Conservation (phyloP, 2,113 vertebrate species). For the human region DNA sequence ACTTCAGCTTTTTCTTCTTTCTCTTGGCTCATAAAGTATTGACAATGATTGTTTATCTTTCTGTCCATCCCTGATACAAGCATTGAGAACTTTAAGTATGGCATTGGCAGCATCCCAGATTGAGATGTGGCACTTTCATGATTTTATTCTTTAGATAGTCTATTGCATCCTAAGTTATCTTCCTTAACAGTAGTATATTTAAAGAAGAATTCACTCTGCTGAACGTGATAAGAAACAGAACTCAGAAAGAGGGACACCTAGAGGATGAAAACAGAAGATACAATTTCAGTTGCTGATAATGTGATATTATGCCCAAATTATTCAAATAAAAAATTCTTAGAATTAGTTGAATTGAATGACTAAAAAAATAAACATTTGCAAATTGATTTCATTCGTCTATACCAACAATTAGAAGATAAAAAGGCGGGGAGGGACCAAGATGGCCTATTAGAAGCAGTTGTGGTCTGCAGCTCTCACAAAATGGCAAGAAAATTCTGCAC, state of each 20-base stretch:
- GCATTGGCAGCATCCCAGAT: background rate
- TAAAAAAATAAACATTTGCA: constrained; percentile 17
- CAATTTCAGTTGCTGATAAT: background rate
- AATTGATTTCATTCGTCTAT: background rate
- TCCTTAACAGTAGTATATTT: background rate
- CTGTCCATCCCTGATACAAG: background rate
- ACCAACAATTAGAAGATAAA: constrained; percentile 6
- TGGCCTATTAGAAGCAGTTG: no score
- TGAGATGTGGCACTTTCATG: background rate
- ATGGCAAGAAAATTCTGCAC: no score
- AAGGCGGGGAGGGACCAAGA: background rate
- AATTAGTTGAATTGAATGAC: background rate
- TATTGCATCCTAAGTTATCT: background rate
- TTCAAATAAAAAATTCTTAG: constrained; percentile 19
- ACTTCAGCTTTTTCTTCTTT: background rate
- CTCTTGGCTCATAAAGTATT: background rate
- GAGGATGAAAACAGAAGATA: background rate
- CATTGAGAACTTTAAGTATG: background rate
- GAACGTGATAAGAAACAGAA: background rate
- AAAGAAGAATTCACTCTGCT: background rate
- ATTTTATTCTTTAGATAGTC: constrained; percentile 1
- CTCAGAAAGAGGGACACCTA: background rate
- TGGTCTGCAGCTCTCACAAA: no score
- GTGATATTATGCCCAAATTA: background rate
- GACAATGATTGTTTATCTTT: background rate